Base-by-base conservation (phyloP, 2,797 vertebrate species). In the Pseudochromis fuscus region DNA sequence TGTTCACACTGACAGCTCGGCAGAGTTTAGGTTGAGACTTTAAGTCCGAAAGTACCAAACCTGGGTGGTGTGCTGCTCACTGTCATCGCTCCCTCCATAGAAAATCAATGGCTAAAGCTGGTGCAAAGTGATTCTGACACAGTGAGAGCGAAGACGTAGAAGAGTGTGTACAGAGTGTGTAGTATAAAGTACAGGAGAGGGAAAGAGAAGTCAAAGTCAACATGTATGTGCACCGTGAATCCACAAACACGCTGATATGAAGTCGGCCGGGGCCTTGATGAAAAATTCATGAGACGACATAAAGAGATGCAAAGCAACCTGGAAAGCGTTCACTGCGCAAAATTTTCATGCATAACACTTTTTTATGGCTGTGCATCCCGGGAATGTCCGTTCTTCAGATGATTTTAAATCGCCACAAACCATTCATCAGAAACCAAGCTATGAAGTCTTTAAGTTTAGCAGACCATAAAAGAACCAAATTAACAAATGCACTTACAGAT, bases 211-310 rank as follows among this genome's bases (percentile, higher is more conserved):
- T 61, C 55, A 31, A 56, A 42, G 63, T 65, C 16, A 55, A n/a
- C 53, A 59, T 21, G 60, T 52, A 12, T 48, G 44, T 44, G 45
- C 50, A 11, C 31, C 0, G 13, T 35, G 52, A 45, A 71, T 72
- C 28, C 58, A 69, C 63, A 64, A 37, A 62, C 61, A 44, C 53
- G 28, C 40, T 19, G 44, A 67, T 51, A 66, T 77, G 59, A 77
- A 81, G 75, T 51, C 37, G 46, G 77, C 65, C 44, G 10, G n/a
- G 35, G 48, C 53, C 56, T 50, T 27, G 16, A 81, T 87, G 69
- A 81, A 87, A 84, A 65, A 89, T 88, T 85, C 59, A 89, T 62
- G 3, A 10, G 2, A 8, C 19, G 3, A 55, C 30, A 62, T 56
- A 64, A 77, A 71, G 15, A 72, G 61, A 79, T 38, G 52, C 53